Evolutionary conservation across 2,888 invertebrate species (phyloP).

Genomic region (Autographa pulchrina): DNA sequence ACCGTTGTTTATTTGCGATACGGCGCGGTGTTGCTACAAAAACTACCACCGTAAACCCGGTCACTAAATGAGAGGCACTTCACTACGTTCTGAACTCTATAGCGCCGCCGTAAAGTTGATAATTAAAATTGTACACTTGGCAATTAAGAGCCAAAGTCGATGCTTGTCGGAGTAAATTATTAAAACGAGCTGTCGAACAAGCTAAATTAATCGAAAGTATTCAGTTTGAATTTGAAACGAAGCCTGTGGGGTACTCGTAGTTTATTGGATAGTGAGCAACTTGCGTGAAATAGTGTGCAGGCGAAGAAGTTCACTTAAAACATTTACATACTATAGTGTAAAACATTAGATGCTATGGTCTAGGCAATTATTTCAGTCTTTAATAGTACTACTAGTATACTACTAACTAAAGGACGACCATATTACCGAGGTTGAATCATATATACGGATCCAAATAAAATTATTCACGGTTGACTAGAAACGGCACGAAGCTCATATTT

Average conservation of each 20-base stretch:
- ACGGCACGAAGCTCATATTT: neutral
- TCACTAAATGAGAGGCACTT: constrained; percentile 52
- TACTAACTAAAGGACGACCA: too few relatives aligned
- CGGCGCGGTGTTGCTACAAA: constrained; percentile 62
- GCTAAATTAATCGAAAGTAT: constrained; percentile 82
- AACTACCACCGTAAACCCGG: constrained; percentile 60
- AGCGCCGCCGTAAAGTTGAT: constrained; percentile 57
- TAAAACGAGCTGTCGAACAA: constrained; percentile 81
- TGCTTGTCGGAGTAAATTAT: constrained; percentile 76
- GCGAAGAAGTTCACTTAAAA: neutral
- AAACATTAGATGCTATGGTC: neutral
- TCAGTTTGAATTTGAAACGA: constrained; percentile 76
- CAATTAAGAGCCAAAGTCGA: constrained; percentile 64
- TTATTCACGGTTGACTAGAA: neutral
- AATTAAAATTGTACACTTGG: constrained; percentile 56
- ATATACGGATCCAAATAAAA: neutral
- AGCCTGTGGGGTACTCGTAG: constrained; percentile 62
- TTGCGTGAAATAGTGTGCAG: constrained; percentile 7
- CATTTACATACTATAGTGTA: neutral
- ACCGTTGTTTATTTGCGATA: constrained; percentile 77
- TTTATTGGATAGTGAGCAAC: constrained; percentile 62
- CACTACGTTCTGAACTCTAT: constrained; percentile 63
- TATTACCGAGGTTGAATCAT: neutral
- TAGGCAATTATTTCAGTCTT: too few relatives aligned
- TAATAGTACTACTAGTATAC: too few relatives aligned